A percentile compares a stretch with the other conserved stretches of the same genome.
phyloP scores from a whole-genome alignment of 2,113 vertebrate species.

The Hippoglossus stenolepis region DNA sequence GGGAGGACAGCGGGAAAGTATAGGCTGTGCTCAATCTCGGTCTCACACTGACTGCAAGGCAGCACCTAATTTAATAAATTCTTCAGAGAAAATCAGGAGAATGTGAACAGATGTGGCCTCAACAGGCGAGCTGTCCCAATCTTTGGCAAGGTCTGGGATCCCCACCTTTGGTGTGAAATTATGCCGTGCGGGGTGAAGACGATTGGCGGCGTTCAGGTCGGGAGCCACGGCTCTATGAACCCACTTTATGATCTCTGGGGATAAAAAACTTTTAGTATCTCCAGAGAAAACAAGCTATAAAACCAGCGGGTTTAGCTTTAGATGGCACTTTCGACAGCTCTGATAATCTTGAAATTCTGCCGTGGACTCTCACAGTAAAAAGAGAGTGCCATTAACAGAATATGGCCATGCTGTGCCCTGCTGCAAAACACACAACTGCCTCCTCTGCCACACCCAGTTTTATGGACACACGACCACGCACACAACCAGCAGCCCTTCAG shows the following conservation, averaged over 20 bases:
- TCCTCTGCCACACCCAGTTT: slow-evolving; percentile 32
- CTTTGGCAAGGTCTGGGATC: slow-evolving; percentile 24
- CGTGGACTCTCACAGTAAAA: slow-evolving; percentile 34
- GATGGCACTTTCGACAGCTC: slow-evolving; percentile 28
- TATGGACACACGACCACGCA: slow-evolving; percentile 23
- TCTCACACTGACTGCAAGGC: slow-evolving; percentile 53
- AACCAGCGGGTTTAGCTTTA: slow-evolving; percentile 29
- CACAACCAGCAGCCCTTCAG: slow-evolving; percentile 22
- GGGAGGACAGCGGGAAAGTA: slow-evolving; percentile 20
- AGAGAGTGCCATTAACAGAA: slow-evolving; percentile 52
- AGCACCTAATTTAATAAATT: slow-evolving; percentile 57
- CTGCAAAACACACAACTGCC: slow-evolving; percentile 40
- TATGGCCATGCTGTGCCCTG: slow-evolving; percentile 56
- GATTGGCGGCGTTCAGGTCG: slow-evolving; percentile 20
- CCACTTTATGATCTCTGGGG: slow-evolving; percentile 53
- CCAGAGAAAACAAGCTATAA: slow-evolving; percentile 54
- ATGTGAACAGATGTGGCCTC: slow-evolving; percentile 48
- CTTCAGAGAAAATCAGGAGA: slow-evolving; percentile 38
- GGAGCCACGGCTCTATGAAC: slow-evolving; percentile 23
- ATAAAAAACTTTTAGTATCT: slow-evolving; percentile 50
- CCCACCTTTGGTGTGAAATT: slow-evolving; percentile 36
- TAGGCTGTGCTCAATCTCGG: slow-evolving; percentile 37
- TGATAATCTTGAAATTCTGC: slow-evolving; percentile 54
- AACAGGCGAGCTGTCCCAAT: slow-evolving; percentile 35
- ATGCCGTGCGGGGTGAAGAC: slow-evolving; percentile 30